These are phyloP conservation scores for Scyliorhinus canicula DNA, from an alignment of 2,797 vertebrate genomes.

Conservation along the genomic window DNA sequence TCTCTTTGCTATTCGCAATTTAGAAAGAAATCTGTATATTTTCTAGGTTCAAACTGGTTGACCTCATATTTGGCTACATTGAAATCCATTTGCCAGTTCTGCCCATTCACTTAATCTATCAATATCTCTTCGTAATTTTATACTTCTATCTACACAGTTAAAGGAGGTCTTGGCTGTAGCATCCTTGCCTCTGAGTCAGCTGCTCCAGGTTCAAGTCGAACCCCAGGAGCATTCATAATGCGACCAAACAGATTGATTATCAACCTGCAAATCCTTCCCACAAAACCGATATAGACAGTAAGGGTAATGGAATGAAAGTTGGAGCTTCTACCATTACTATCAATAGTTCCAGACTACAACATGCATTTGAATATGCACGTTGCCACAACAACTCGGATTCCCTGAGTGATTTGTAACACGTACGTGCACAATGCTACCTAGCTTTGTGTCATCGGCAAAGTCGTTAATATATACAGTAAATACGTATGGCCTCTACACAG, in stretches of 20 bases:
- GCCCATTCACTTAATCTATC: not conserved
- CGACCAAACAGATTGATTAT: not conserved
- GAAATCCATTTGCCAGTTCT: not conserved
- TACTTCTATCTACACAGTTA: not conserved
- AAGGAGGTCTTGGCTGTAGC: not conserved
- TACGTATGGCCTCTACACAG: not conserved
- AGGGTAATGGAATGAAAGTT: not conserved
- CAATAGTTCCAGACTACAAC: not conserved
- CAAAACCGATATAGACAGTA: no score
- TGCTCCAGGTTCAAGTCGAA: not conserved
- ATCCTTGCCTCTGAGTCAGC: not conserved
- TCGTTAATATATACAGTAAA: not conserved
- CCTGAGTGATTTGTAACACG: not conserved
- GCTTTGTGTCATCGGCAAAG: no score
- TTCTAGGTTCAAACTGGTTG: not conserved
- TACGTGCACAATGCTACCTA: not conserved
- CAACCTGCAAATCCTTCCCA: not conserved
- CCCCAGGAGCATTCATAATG: not conserved
- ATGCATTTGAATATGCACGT: not conserved
- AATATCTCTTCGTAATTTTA: not conserved
- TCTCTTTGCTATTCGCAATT: not conserved
- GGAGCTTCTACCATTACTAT: not conserved
- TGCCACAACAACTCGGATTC: not conserved
- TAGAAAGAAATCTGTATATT: not conserved
- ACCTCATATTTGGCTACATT: not conserved